These are phyloP conservation scores for Iphiclides podalirius DNA, from an alignment of 2,888 invertebrate genomes.

Conservation along the genomic window DNA sequence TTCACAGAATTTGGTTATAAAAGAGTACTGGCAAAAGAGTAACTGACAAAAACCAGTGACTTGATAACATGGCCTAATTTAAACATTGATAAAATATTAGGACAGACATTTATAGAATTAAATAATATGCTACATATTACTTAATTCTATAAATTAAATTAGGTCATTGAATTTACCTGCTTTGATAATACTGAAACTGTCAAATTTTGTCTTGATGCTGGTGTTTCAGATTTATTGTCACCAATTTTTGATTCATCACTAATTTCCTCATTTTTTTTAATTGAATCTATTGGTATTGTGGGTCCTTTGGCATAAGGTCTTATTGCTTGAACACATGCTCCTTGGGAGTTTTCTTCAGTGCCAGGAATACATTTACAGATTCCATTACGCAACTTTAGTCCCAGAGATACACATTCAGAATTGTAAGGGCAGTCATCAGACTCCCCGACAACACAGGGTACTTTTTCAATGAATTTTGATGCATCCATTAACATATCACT, in stretches of 20 bases:
- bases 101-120: too few species aligned
- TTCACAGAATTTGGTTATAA: too few species aligned
- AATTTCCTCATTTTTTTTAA: slow-evolving; percentile 54
- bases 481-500: slow-evolving; percentile 75
- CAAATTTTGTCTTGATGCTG: slow-evolving; percentile 81
- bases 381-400: slow-evolving; percentile 81
- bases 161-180: slow-evolving; percentile 71
- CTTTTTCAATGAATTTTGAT: slow-evolving; percentile 68
- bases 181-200: slow-evolving; percentile 88
- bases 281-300: slow-evolving; percentile 50
- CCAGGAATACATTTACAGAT: slow-evolving; percentile 86
- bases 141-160: too few species aligned
- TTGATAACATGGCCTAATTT: too few species aligned
- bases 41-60: too few species aligned
- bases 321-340: slow-evolving; percentile 51
- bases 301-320: slow-evolving; percentile 68
- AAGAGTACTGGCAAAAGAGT: too few species aligned
- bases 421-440: slow-evolving; percentile 82
- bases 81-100: too few species aligned
- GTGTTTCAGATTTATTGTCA: slow-evolving; percentile 51
- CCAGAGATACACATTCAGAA: slow-evolving; percentile 83
- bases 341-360: slow-evolving; percentile 69
- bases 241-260: slow-evolving; percentile 44
- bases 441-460: slow-evolving; percentile 80
- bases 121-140: too few species aligned